Evolutionary conservation across 2,888 invertebrate species (phyloP).

Genomic region (Xanthorhoe designata): DNA sequence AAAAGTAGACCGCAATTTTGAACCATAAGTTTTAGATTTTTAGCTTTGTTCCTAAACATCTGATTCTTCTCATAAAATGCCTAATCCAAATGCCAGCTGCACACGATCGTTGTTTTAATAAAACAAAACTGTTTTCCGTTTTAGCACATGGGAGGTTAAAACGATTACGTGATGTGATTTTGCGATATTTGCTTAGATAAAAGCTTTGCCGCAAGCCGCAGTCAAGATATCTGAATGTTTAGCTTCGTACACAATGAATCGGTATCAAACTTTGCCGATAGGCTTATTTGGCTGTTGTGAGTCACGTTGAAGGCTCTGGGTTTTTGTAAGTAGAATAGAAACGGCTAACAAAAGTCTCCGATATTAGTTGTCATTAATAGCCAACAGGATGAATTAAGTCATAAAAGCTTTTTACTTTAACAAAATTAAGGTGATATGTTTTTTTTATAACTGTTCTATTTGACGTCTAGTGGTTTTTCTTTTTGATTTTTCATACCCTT

Average conservation of each 20-base stretch:
- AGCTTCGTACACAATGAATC: constrained; percentile 8
- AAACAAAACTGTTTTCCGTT: constrained; percentile 38
- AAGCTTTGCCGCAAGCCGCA: constrained; percentile 26
- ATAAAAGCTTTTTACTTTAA: too few relatives aligned
- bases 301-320: background rate
- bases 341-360: background rate
- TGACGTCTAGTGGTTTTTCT: too few relatives aligned
- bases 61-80: constrained; percentile 7
- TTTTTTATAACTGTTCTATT: too few relatives aligned
- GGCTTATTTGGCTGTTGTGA: background rate
- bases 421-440: too few relatives aligned
- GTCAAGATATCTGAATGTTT: constrained; percentile 14
- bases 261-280: constrained; percentile 1
- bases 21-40: background rate
- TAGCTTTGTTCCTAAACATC: background rate
- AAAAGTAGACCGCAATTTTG: background rate
- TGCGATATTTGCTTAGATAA: constrained; percentile 38
- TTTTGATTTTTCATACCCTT: too few relatives aligned
- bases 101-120: constrained; percentile 28
- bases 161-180: constrained; percentile 45
- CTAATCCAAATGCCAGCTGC: constrained; percentile 20
- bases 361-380: too few relatives aligned
- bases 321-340: background rate
- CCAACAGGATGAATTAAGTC: too few relatives aligned
- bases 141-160: constrained; percentile 40